A percentile compares a stretch with the other conserved stretches of the same genome.
These are phyloP conservation scores for Patella depressa DNA, from an alignment of 2,888 invertebrate species.

Conservation along the genomic window DNA sequence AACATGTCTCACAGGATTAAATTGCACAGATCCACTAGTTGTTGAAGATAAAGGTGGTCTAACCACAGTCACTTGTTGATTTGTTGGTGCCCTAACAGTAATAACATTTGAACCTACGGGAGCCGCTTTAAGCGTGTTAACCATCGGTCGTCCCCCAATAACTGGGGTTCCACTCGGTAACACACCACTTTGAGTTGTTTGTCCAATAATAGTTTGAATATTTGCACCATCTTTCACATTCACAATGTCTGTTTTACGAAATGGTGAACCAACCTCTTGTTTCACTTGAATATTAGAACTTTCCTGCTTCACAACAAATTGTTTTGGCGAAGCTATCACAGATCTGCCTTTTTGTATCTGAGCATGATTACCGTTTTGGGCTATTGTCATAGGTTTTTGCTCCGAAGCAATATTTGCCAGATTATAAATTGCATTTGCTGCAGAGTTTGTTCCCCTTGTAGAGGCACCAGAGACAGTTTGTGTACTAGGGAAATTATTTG, in stretches of 20 bases:
- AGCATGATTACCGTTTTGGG: conserved; percentile 45
- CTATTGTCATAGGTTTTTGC: conserved; percentile 61
- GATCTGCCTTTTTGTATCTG: conserved; percentile 37
- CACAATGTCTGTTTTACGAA: not conserved
- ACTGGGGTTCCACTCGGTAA: conserved; percentile 18
- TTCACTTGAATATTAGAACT: conserved; percentile 33
- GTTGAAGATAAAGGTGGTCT: conserved; percentile 55
- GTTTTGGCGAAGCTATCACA: conserved; percentile 34
- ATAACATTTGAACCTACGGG: conserved; percentile 53
- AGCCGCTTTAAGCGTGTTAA: not conserved
- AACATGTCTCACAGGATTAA: conserved; percentile 20
- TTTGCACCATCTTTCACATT: conserved; percentile 30
- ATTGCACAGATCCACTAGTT: conserved; percentile 26
- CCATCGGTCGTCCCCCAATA: conserved; percentile 13
- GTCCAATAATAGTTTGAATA: conserved; percentile 21
- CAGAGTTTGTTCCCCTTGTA: conserved; percentile 32
- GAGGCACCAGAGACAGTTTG: conserved; percentile 19
- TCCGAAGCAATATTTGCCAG: conserved; percentile 63
- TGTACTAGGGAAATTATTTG: conserved; percentile 13
- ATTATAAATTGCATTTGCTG: conserved; percentile 59
- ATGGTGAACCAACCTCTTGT: conserved; percentile 25
- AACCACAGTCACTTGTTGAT: conserved; percentile 51
- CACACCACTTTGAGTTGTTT: conserved; percentile 14
- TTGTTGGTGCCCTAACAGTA: conserved; percentile 55
- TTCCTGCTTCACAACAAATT: conserved; percentile 44